Conservation (phyloP, 1,140 invertebrate species). For the Halyomorpha halys region DNA sequence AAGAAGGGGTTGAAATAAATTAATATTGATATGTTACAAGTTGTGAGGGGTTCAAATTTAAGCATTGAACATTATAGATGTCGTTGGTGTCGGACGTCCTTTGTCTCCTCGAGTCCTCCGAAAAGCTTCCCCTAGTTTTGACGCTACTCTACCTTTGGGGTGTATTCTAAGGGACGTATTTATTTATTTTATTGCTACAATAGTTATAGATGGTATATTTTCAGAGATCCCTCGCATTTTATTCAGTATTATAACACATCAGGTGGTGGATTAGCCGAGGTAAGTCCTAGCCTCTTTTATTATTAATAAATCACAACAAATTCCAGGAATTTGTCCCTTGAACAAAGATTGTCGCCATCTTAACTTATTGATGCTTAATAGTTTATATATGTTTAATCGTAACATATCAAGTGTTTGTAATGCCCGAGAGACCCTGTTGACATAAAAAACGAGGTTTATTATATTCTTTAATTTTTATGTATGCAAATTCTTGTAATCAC, state of each 20-base stretch:
- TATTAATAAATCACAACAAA: slow-evolving; percentile 21
- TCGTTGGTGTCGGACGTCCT: slow-evolving; percentile 23
- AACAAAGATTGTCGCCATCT: slow-evolving; percentile 27
- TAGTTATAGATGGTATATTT: background rate
- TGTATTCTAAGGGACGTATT: slow-evolving; percentile 16
- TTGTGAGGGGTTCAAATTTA: background rate
- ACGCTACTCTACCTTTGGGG: slow-evolving; percentile 23
- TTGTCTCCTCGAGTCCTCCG: slow-evolving; percentile 20
- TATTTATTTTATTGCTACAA: slow-evolving; percentile 2
- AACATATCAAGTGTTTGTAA: too few relatives aligned
- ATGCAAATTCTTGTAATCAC: too few relatives aligned
- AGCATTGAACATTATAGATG: slow-evolving; percentile 21
- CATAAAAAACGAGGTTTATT: too few relatives aligned
- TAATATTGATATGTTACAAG: background rate
- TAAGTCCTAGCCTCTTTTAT: background rate
- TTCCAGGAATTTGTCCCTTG: slow-evolving; percentile 26
- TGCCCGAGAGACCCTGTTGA: too few relatives aligned
- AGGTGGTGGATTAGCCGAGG: background rate
- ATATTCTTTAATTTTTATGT: too few relatives aligned
- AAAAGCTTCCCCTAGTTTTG: slow-evolving; percentile 26
- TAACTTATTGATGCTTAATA: slow-evolving; percentile 26
- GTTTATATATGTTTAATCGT: slow-evolving; percentile 11
- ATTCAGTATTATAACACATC: slow-evolving; percentile 1
- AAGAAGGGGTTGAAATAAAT: too few relatives aligned
- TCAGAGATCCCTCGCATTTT: slow-evolving; percentile 1